These are phyloP conservation scores for Apodemia duryi DNA, from an alignment of 2,888 invertebrate species.

Conservation along the genomic window DNA sequence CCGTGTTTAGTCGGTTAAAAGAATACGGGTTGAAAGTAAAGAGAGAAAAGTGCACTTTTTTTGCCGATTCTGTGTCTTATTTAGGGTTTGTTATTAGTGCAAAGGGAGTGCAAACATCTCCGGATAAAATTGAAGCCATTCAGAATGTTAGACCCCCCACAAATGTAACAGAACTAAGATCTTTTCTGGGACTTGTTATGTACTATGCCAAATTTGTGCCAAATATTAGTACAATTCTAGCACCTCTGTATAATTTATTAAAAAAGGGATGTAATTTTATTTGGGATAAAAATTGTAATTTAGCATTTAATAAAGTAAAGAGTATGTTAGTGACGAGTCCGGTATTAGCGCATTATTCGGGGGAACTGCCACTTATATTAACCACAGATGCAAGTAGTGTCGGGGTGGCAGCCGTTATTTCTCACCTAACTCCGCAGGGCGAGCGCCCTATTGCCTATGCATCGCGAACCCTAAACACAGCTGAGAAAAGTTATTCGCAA, in stretches of 20 bases:
- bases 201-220: constrained; percentile 44
- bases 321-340: constrained; percentile 12
- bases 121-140: constrained; percentile 24
- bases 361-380: constrained; percentile 21
- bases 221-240: constrained; percentile 20
- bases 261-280: too few relatives aligned
- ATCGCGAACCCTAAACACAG: constrained; percentile 16
- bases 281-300: too few relatives aligned
- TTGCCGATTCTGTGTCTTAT: not conserved
- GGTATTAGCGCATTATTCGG: constrained; percentile 22
- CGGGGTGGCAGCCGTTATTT: constrained; percentile 20
- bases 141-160: constrained; percentile 18
- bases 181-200: constrained; percentile 43
- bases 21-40: not conserved
- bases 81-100: constrained; percentile 19
- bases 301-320: constrained; percentile 15
- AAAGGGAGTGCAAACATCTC: constrained; percentile 22
- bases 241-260: constrained; percentile 5
- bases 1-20: not conserved
- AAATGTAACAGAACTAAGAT: constrained; percentile 22
- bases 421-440: constrained; percentile 1
- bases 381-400: constrained; percentile 23
- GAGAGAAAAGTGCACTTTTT: not conserved
- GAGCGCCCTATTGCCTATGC: constrained; percentile 31
- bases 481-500: not conserved